A percentile compares a stretch with the other conserved stretches of the same genome.
Evolutionary conservation across 2,113 vertebrate genomes (phyloP).

Genomic region (Enhydra lutris): DNA sequence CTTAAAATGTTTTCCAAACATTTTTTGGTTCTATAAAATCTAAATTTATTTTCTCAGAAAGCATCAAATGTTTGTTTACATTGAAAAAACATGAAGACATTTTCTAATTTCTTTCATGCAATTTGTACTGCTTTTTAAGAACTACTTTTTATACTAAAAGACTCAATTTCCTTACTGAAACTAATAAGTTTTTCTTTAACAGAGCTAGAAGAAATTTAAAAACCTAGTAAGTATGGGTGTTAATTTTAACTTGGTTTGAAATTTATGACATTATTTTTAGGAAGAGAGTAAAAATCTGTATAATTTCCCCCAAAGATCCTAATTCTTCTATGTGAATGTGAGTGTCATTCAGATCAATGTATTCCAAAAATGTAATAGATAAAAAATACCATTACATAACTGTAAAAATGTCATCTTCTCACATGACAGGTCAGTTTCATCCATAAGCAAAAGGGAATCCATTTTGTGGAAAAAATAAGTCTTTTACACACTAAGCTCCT

Average conservation of each 20-base stretch:
- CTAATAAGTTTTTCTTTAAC: not conserved
- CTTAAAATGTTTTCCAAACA: constrained; percentile 32
- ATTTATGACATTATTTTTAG: not conserved
- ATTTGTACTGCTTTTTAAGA: constrained; percentile 41
- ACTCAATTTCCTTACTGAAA: not conserved
- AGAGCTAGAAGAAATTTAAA: not conserved
- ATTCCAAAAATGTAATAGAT: not conserved
- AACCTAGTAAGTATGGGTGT: not conserved
- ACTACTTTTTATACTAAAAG: not conserved
- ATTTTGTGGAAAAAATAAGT: not conserved
- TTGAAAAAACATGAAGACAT: not conserved
- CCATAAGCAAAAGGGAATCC: not conserved
- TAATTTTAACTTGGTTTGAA: not conserved
- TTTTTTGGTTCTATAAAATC: constrained; percentile 38
- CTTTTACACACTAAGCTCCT: not conserved
- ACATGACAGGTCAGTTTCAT: not conserved
- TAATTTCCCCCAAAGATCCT: not conserved
- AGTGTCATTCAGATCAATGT: not conserved
- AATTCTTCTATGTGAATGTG: not conserved
- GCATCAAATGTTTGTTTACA: constrained; percentile 37
- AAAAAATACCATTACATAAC: not conserved
- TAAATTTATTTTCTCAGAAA: constrained; percentile 58
- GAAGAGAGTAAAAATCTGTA: not conserved
- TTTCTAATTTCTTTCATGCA: constrained; percentile 38
- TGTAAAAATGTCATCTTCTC: not conserved